Percentiles rank a stretch among this genome's conserved stretches.
Conservation (phyloP, 2,888 invertebrate genomes). For the Mimumesa dahlbomi region DNA sequence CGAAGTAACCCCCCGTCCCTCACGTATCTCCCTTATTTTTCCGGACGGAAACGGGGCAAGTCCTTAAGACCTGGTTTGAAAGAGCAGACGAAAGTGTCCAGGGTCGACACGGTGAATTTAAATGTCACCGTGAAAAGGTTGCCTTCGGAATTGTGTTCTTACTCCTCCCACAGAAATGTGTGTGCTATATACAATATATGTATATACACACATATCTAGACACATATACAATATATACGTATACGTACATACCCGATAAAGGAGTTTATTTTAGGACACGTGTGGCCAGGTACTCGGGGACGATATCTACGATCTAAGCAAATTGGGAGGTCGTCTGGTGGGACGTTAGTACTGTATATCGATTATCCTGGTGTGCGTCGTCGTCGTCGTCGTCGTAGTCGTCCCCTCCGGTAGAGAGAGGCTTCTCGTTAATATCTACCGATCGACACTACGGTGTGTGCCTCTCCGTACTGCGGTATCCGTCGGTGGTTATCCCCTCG, state of each 20-base stretch:
- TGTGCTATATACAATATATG: neutral
- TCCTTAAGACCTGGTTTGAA: slow-evolving; percentile 13
- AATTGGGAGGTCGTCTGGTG: slow-evolving; percentile 55
- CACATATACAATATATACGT: no score
- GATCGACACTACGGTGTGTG: slow-evolving; percentile 35
- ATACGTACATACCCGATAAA: neutral
- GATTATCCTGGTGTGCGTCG: slow-evolving; percentile 52
- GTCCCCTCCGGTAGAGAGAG: slow-evolving; percentile 17
- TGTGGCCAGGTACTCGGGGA: neutral
- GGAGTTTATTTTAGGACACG: neutral
- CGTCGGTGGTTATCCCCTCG: slow-evolving; percentile 35
- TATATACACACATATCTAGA: no score
- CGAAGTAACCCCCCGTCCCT: no score
- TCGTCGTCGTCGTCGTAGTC: no score
- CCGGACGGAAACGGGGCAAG: slow-evolving; percentile 20
- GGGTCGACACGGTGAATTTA: neutral
- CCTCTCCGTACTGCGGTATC: slow-evolving; percentile 46
- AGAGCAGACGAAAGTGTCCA: neutral
- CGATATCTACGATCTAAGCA: slow-evolving; percentile 61
- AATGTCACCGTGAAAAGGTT: slow-evolving; percentile 16
- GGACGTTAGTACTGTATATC: slow-evolving; percentile 45
- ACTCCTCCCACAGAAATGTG: neutral
- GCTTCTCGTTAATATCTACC: slow-evolving; percentile 46
- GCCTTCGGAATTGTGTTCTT: slow-evolving; percentile 6
- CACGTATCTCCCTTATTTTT: no score